Conservation (phyloP, 1,140 invertebrate species). For the Odontomachus brunneus region DNA sequence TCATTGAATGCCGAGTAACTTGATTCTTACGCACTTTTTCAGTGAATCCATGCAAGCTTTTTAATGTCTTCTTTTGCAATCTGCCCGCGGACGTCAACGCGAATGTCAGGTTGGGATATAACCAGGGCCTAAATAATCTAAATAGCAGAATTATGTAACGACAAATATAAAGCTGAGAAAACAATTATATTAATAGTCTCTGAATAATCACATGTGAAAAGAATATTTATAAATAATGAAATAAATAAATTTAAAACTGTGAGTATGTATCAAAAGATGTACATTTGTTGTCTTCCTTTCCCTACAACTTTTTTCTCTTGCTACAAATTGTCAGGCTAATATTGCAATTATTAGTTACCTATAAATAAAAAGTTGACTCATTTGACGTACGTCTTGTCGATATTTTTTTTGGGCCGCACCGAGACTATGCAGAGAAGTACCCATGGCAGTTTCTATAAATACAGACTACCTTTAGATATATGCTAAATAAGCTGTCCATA, state of each 20-base stretch:
- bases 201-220: neutral
- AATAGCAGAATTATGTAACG: neutral
- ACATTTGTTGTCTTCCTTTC: too few relatives aligned
- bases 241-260: neutral
- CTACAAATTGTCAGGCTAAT: neutral
- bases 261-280: too few relatives aligned
- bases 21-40: conserved; percentile 84
- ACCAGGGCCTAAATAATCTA: conserved; percentile 87
- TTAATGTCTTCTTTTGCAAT: conserved; percentile 86
- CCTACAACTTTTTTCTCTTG: neutral
- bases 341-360: conserved; percentile 64
- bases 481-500: neutral
- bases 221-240: too few relatives aligned
- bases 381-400: conserved; percentile 86
- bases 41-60: conserved; percentile 89
- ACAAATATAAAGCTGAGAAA: too few relatives aligned
- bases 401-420: conserved; percentile 86
- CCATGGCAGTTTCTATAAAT: too few relatives aligned
- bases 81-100: conserved; percentile 82
- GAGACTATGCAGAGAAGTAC: conserved; percentile 88
- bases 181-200: too few relatives aligned
- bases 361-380: conserved; percentile 64
- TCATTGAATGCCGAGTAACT: conserved; percentile 5
- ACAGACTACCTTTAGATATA: too few relatives aligned
- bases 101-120: conserved; percentile 86